These are phyloP conservation scores for Myanophis thanlyinensis DNA, from an alignment of 2,113 vertebrate species.

Conservation along the genomic window DNA sequence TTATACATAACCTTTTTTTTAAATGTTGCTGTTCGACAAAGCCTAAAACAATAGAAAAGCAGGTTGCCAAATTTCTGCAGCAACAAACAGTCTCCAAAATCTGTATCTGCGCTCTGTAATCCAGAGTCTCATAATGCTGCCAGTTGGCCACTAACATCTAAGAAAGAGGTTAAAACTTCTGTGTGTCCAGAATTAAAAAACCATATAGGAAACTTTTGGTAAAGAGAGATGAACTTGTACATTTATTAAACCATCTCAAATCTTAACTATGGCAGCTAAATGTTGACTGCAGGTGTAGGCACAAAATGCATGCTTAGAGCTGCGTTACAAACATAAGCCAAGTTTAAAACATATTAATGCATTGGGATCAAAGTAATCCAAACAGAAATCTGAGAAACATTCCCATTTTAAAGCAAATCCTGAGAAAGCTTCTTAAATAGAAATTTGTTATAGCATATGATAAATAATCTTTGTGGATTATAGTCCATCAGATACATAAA, in stretches of 20 bases:
- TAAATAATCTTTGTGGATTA: neutral
- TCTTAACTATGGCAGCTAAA: neutral
- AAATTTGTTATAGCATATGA: neutral
- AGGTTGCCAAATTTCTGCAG: neutral
- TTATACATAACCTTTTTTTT: neutral
- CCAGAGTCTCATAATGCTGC: neutral
- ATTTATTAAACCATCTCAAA: neutral
- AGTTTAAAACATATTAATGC: neutral
- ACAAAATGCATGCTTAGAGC: neutral
- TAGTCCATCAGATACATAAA: neutral
- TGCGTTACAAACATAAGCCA: neutral
- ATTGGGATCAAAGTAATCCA: neutral
- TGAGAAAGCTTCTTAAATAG: neutral
- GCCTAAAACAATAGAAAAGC: neutral
- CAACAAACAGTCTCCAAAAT: neutral
- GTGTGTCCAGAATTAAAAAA: neutral
- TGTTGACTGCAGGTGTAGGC: neutral
- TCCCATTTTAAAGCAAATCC: neutral
- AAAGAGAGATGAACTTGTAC: neutral
- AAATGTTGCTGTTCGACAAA: neutral
- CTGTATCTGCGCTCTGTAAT: neutral
- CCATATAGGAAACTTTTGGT: neutral
- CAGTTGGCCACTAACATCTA: neutral
- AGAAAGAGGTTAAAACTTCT: neutral
- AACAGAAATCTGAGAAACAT: neutral